Evolutionary conservation across 2,888 invertebrate species (phyloP).

Genomic region (Nasonia oneida): DNA sequence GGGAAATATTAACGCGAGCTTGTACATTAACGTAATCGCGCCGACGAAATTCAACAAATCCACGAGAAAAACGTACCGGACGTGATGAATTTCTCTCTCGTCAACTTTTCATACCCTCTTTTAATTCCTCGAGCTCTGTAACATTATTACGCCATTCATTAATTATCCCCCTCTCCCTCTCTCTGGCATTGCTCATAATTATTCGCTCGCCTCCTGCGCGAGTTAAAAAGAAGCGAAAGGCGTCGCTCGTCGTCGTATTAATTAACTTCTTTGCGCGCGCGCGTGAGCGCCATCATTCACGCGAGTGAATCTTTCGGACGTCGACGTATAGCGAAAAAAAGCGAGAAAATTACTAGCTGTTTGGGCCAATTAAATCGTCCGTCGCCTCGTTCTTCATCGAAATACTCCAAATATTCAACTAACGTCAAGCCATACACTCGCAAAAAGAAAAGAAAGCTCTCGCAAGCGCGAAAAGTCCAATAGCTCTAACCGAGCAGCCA

Average conservation of each 20-base stretch:
- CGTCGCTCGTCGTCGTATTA: slow-evolving; percentile 18
- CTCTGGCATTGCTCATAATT: slow-evolving; percentile 34
- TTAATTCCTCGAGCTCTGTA: slow-evolving; percentile 17
- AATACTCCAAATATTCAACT: background rate
- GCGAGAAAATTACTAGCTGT: background rate
- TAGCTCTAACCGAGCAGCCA: background rate
- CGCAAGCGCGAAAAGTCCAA: slow-evolving; percentile 22
- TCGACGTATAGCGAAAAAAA: slow-evolving; percentile 14
- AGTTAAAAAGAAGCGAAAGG: slow-evolving; percentile 23
- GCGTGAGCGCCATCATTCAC: slow-evolving; percentile 4
- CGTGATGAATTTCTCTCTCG: background rate
- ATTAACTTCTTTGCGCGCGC: slow-evolving; percentile 32
- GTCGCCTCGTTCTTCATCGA: background rate
- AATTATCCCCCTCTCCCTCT: slow-evolving; percentile 32
- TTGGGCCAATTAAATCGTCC: slow-evolving; percentile 28
- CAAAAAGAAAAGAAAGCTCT: background rate
- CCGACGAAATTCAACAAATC: no score
- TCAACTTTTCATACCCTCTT: background rate
- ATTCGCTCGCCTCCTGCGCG: slow-evolving; percentile 14
- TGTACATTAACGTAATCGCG: no score
- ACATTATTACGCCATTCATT: slow-evolving; percentile 28
- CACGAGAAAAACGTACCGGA: background rate
- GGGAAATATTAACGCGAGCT: no score
- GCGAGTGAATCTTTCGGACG: slow-evolving; percentile 11
- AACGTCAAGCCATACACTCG: background rate